Percentiles rank a stretch among this genome's conserved stretches.
Evolutionary conservation across 2,113 vertebrate species (phyloP).

Genomic region (Phoxinus phoxinus): DNA sequence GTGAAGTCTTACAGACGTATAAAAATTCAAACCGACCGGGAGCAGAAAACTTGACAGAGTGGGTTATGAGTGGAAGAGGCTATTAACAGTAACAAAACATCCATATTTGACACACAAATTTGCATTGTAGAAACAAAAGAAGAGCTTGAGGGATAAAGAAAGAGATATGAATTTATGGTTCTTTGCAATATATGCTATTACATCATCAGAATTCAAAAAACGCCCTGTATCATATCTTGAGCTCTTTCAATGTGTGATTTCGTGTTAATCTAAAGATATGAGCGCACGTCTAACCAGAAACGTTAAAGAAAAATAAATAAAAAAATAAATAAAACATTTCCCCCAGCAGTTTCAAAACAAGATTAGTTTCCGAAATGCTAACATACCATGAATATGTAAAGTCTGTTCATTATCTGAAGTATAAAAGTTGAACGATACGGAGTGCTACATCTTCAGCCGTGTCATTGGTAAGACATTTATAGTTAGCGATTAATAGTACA

Average conservation of each 20-base stretch:
- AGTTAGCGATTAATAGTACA: constrained; percentile 15
- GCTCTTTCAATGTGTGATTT: not conserved
- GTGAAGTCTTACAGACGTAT: not conserved
- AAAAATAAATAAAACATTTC: constrained; percentile 39
- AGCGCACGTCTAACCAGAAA: not conserved
- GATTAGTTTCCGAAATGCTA: not conserved
- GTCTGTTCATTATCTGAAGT: not conserved
- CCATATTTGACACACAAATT: not conserved
- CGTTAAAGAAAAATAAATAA: constrained; percentile 15
- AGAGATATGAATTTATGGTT: not conserved
- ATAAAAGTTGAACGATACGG: constrained; percentile 16
- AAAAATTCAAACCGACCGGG: not conserved
- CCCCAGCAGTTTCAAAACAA: constrained; percentile 9
- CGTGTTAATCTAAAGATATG: not conserved
- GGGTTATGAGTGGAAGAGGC: not conserved
- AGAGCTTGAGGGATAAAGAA: not conserved
- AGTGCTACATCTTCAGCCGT: constrained; percentile 30
- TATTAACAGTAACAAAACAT: not conserved
- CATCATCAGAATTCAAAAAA: not conserved
- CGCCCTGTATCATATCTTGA: not conserved
- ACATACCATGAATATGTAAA: not conserved
- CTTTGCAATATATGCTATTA: not conserved
- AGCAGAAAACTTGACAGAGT: not conserved
- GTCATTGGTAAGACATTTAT: not conserved
- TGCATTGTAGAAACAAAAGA: not conserved